Percentiles rank a stretch among this genome's conserved stretches.
phyloP scores from a whole-genome alignment of 2,797 vertebrate species.

The Labeo calbasu region DNA sequence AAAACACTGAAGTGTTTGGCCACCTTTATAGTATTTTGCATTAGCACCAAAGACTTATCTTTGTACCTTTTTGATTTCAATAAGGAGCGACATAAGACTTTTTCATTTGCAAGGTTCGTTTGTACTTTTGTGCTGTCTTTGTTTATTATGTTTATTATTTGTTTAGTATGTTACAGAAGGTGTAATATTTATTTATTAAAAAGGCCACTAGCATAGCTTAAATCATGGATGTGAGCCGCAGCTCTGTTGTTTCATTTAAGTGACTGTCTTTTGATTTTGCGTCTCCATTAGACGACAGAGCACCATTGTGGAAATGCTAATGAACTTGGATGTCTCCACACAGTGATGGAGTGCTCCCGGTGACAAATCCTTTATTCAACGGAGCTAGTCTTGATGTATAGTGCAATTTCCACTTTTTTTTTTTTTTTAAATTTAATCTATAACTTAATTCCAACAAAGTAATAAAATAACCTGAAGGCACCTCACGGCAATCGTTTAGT shows the following conservation, averaged over 20 bases:
- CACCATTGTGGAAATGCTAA: slow-evolving; percentile 52
- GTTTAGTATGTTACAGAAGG: not conserved
- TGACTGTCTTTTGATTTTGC: slow-evolving; percentile 39
- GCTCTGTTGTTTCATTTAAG: not conserved
- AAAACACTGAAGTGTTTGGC: slow-evolving; percentile 49
- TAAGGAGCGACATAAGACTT: not conserved
- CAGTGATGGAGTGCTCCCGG: slow-evolving; percentile 27
- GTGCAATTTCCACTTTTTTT: slow-evolving; percentile 56
- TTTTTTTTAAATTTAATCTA: slow-evolving; percentile 58
- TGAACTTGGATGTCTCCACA: slow-evolving; percentile 36
- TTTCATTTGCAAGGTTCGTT: not conserved
- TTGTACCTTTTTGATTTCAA: not conserved
- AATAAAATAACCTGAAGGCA: slow-evolving; percentile 50
- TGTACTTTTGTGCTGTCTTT: not conserved
- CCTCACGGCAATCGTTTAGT: slow-evolving; percentile 46
- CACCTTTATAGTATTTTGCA: slow-evolving; percentile 17
- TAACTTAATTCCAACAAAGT: slow-evolving; percentile 52
- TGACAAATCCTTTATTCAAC: slow-evolving; percentile 41
- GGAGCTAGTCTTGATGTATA: slow-evolving; percentile 46
- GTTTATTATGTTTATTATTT: not conserved
- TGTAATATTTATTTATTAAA: not conserved
- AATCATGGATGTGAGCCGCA: not conserved
- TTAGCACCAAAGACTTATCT: not conserved
- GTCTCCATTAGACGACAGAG: slow-evolving; percentile 17
- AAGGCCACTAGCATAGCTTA: not conserved